These are phyloP conservation scores for Chiridota heheva DNA, from an alignment of 35 echinoderm and acorn worm genomes.

Conservation along the genomic window DNA sequence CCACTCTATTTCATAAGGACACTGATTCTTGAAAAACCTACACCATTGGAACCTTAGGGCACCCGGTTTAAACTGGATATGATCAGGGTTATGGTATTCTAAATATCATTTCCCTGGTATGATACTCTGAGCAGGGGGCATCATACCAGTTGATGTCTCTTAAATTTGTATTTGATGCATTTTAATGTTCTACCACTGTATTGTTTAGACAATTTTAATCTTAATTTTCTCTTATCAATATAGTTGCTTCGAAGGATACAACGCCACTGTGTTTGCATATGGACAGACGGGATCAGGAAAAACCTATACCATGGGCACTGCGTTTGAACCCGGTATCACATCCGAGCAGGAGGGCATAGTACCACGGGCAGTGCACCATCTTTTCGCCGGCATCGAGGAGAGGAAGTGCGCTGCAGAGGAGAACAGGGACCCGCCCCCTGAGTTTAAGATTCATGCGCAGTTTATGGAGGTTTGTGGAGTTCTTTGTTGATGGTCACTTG, in stretches of 20 bases:
- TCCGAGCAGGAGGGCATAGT: conserved; percentile 83
- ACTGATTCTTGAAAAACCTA: too few species aligned
- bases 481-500: too few species aligned
- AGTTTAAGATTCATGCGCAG: conserved; percentile 93
- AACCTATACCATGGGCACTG: conserved; percentile 95
- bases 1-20: too few species aligned
- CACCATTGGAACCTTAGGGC: too few species aligned
- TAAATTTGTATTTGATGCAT: too few species aligned
- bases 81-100: too few species aligned
- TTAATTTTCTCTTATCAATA: neutral
- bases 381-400: conserved; percentile 81
- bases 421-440: conserved; percentile 71
- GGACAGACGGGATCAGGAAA: conserved; percentile 95
- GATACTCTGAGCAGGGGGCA: too few species aligned
- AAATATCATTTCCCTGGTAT: too few species aligned
- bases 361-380: conserved; percentile 74
- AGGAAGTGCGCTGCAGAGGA: conserved; percentile 37
- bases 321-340: conserved; percentile 75
- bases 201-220: too few species aligned
- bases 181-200: too few species aligned
- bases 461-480: conserved; percentile 88
- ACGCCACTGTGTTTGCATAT: conserved; percentile 97
- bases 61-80: too few species aligned
- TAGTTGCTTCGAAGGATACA: conserved; percentile 95
- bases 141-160: too few species aligned